Percentiles rank a stretch among this genome's conserved stretches.
Conservation (phyloP, 1,140 invertebrate genomes). For the Campoletis sonorensis region DNA sequence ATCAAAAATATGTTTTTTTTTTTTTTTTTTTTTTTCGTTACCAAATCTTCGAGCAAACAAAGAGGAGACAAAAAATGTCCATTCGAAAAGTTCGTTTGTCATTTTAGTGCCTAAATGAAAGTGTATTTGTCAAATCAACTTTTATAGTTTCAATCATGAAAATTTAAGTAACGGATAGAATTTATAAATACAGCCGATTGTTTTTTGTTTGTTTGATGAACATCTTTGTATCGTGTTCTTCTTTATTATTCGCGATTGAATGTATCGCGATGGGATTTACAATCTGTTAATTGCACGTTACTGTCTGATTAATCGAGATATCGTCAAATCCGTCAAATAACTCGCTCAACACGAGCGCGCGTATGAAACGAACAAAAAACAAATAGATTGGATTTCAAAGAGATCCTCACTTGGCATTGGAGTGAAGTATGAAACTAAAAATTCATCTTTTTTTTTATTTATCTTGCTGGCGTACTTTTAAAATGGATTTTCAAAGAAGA, state of each 20-base stretch:
- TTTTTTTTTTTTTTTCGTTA: too few species aligned
- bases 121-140: not conserved
- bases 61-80: not conserved
- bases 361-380: too few species aligned
- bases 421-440: too few species aligned
- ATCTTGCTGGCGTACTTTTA: not conserved
- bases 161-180: not conserved
- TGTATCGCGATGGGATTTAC: conserved; percentile 28
- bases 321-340: not conserved
- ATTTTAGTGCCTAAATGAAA: not conserved
- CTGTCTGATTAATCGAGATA: conserved; percentile 7
- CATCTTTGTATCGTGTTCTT: not conserved
- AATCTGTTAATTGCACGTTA: not conserved
- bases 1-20: not conserved
- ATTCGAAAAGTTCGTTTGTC: not conserved
- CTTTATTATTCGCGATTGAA: not conserved
- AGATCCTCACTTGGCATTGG: not conserved
- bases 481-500: not conserved
- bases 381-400: not conserved
- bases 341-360: too few species aligned
- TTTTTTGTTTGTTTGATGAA: not conserved
- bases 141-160: not conserved
- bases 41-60: not conserved
- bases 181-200: not conserved
- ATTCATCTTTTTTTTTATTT: too few species aligned